Base-by-base conservation (phyloP, 2,113 vertebrate genomes). In the Hyperopisus bebe region DNA sequence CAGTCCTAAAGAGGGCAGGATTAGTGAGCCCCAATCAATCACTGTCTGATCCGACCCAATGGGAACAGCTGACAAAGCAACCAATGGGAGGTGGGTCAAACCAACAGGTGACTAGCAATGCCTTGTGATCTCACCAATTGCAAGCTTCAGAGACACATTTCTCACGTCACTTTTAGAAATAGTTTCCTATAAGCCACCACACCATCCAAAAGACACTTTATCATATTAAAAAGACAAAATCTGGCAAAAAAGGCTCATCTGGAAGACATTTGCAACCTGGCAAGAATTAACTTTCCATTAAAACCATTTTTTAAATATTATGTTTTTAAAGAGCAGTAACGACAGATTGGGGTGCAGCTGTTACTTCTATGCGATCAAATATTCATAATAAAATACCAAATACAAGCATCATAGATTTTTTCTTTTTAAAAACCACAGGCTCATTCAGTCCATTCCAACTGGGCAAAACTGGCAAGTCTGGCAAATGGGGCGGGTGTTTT, bases 401-500 rank as follows among this genome's bases (percentile, higher is more conserved):
- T 24, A 47, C 82, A 84, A 46, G 82, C 44, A 46, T 84, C 15
- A 46, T n/a, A 44, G 39, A 11, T 42, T 21, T 84, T 3, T 84
- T 21, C n/a, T 24, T 46, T 83, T 31, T 27, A 17, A 62, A 88
- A 62, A 44, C 31, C 51, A 62, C 31, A 88, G 3, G 39, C 39
- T 87, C 87, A 74, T 27, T 82, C 80, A 86, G 85, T 83, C n/a
- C 82, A 77, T 88, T 35, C 50, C 88, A 87, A 39, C 5, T 42
- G 74, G 31, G 35, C 74, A 42, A 80, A 42, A 8, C 31, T 39
- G 89, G 88, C 39, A 87, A 74, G 89, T 58, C 35, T 42, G 90
- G 86, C 39, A 87, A 74, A 90, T 77, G 80, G 44, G 89, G n/a
- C 24, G 44, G 83, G 86, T 46, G 46, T 89, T 89, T 82, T 89